Evolutionary conservation across 2,888 invertebrate genomes (phyloP).

Genomic region (Nebria salina): DNA sequence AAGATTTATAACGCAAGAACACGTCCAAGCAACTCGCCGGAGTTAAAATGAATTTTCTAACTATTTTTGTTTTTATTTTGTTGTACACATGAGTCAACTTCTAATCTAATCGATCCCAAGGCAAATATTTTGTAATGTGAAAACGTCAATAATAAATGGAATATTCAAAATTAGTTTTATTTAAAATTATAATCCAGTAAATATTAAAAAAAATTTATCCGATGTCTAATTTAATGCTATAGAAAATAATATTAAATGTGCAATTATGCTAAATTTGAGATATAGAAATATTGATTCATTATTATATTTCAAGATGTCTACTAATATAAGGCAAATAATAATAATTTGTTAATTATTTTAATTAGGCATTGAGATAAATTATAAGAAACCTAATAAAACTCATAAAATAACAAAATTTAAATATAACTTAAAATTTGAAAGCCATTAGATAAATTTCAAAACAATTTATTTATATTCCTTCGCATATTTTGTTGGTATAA

Average conservation of each 20-base stretch:
- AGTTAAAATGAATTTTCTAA: slow-evolving; percentile 19
- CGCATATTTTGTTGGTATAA: neutral
- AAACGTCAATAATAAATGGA: neutral
- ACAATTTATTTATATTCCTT: neutral
- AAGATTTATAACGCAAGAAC: slow-evolving; percentile 8
- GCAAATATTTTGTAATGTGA: slow-evolving; percentile 22
- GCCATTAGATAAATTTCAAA: neutral
- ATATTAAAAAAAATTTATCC: no score
- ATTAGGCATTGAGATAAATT: neutral
- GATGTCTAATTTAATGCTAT: no score
- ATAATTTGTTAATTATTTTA: no score
- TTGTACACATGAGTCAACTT: neutral
- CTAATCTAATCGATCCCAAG: slow-evolving; percentile 18
- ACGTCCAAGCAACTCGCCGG: slow-evolving; percentile 7
- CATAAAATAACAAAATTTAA: neutral
- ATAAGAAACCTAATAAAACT: neutral
- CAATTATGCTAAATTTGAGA: no score
- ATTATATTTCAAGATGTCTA: no score
- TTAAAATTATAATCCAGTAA: no score
- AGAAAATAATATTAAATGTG: no score
- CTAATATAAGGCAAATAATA: no score
- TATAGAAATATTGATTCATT: no score
- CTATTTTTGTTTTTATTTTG: neutral
- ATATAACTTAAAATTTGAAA: neutral
- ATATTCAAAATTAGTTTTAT: neutral